Evolutionary conservation across 2,888 invertebrate species (phyloP), one percentile per base, ranked within the genome.

Genomic region (Ypsolopha scabrella): DNA sequence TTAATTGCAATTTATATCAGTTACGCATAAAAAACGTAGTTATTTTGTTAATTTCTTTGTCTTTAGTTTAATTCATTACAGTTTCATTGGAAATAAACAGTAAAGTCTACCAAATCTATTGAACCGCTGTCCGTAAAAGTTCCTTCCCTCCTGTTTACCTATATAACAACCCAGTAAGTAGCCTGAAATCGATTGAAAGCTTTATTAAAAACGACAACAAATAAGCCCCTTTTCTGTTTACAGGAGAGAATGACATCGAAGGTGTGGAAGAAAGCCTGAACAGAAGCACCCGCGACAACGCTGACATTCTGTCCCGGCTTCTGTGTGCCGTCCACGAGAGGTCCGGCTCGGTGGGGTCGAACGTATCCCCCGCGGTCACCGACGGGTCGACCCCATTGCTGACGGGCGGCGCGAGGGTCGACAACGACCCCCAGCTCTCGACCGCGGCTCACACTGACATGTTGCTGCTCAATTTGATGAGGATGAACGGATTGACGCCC

Each of bases 171-270:
- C 24, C 24, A 24, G 24, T 24, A 24, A 24, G 24, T 24, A 24
- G 24, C 24, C 24, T 24, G 24, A 24, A 24, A 24, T 24, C 24
- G 2, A 24, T 24, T 24, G 4, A 24, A 24, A 24, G 24, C 24
- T 24, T 24, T 24, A 24, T 24, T 24, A 24, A 24, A 24, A 24
- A 24, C 24, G 24, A 24, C 24, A 24, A 24, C 24, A 24, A 24
- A 24, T 24, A 24, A 24, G 4, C 24, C 24, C 24, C 4, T 24
- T 37, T 38, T 36, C 41, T 14, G 45, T 36, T 38, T 44, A n/a
- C 70, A 85, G 85, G 85, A 8, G 85, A 85, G 61, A 81, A 83
- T 61, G 85, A 85, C 65, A 72, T 85, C 37, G 83, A 83, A 51
- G 75, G 72, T 7, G 72, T 70, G 0, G 62, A 66, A 55, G 61